phyloP scores from a whole-genome alignment of 2,797 vertebrate genomes.

The Selene dorsalis region DNA sequence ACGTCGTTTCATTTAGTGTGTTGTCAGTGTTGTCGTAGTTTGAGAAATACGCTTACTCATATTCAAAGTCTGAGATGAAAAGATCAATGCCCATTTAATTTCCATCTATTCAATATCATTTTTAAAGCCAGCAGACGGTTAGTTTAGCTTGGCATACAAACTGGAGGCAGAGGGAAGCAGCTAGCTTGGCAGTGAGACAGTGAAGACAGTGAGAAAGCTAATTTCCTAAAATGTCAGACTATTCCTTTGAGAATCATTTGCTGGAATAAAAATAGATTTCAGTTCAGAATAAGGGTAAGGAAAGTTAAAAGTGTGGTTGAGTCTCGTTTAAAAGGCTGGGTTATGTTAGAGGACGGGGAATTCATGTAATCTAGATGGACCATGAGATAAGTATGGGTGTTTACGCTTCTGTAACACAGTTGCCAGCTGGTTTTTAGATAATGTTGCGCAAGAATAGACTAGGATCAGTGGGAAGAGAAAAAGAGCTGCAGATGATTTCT shows the following conservation, averaged over 20 bases:
- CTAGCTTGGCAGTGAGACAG: neutral
- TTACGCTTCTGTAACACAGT: neutral
- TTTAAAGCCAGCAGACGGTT: neutral
- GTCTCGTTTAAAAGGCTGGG: neutral
- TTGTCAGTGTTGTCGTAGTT: too few relatives aligned
- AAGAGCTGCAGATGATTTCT: neutral
- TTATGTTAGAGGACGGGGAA: neutral
- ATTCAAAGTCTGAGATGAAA: neutral
- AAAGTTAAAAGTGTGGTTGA: neutral
- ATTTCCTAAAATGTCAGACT: neutral
- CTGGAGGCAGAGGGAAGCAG: neutral
- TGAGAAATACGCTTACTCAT: neutral
- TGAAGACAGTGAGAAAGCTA: neutral
- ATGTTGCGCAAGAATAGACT: conserved; percentile 7
- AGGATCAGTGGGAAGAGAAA: conserved; percentile 13
- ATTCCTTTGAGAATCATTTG: neutral
- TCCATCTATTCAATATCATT: neutral
- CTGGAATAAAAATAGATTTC: neutral
- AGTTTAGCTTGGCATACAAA: conserved; percentile 20
- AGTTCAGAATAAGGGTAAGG: neutral
- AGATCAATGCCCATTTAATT: neutral
- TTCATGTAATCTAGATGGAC: neutral
- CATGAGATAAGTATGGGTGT: neutral
- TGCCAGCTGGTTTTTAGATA: conserved; percentile 37
- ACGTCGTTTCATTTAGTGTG: conserved; percentile 2